phyloP scores from a whole-genome alignment of 2,888 invertebrate genomes.

The Drosophila austrosaltans region DNA sequence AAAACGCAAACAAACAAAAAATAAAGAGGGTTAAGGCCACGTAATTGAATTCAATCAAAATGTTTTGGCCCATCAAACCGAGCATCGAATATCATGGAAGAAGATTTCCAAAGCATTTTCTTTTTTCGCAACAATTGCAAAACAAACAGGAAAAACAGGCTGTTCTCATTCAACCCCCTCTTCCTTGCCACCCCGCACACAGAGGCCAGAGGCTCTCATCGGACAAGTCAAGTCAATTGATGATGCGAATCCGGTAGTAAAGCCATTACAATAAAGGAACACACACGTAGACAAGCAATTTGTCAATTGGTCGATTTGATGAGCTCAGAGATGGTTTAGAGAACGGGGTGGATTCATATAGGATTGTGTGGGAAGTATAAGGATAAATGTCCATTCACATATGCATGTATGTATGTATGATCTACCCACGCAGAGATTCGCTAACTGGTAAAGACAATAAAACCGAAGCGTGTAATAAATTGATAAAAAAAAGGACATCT shows the following conservation, averaged over 20 bases:
- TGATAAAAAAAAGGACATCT: too few species aligned
- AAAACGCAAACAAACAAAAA: constrained; percentile 6
- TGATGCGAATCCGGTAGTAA: constrained; percentile 22
- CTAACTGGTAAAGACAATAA: too few species aligned
- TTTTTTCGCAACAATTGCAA: constrained; percentile 29
- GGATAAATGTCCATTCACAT: too few species aligned
- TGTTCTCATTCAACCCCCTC: background rate
- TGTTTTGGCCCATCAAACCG: constrained; percentile 82
- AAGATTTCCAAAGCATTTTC: background rate
- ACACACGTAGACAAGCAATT: constrained; percentile 74
- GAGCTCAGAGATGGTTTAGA: constrained; percentile 42
- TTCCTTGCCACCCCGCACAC: background rate
- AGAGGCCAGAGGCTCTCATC: background rate
- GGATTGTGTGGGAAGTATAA: too few species aligned
- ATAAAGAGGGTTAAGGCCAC: constrained; percentile 43
- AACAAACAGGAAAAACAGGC: background rate
- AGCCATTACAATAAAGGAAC: constrained; percentile 39
- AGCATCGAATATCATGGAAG: constrained; percentile 33
- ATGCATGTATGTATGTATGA: too few species aligned
- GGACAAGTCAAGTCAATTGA: constrained; percentile 39
- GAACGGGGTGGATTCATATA: background rate
- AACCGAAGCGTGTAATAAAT: too few species aligned
- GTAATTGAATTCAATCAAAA: constrained; percentile 82
- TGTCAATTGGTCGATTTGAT: constrained; percentile 74
- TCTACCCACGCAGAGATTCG: too few species aligned